Base-by-base conservation (phyloP, 2,113 vertebrate species). In the Todiramphus chloris region DNA sequence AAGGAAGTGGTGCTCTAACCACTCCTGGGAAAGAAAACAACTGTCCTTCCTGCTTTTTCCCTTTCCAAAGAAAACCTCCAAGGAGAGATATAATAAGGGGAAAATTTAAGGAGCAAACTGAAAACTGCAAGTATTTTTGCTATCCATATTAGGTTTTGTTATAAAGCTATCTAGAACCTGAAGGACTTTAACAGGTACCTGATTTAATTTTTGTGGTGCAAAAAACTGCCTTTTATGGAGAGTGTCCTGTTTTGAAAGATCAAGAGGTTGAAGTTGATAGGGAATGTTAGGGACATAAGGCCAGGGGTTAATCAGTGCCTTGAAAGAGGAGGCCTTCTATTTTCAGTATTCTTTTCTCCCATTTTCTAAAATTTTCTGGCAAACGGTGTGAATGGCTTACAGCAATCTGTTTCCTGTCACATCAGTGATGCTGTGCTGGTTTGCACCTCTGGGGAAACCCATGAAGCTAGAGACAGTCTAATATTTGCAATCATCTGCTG, bases 21-120 rank as follows among this genome's bases (percentile, higher is more conserved):
- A 44, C 58, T 90, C 53, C 70, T 90, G 84, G 84, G 63, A 95
- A 93, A 79, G 84, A 85, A 96, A 91, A 87, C 63, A 87, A 44
- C 28, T 69, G 6, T 63, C 44, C 21, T 63, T 78, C 76, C n/a
- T 18, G 27, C 17, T 76, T 93, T 63, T 50, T 66, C 11, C 8
- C 30, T 87, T 81, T 48, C 51, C 21, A 64, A 72, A 64, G 60
- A 59, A 86, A 89, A 37, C 0, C 5, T 3, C 39, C 9, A 55
- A 75, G 53, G 62, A 84, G 8, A 60, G 31, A 1, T 0, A 1
- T 35, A 63, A 50, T 63, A 62, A 35, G 31, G 13, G 5, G 18
- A 5, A 75, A 46, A 72, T 56, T 70, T n/a, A 67, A 94, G 75
- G 7, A 64, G 19, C 17, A 86, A 83, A 58, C 9, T 37, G 21